Evolutionary conservation across 1,140 invertebrate genomes (phyloP), one percentile per base, ranked within the genome.

Genomic region (Pinna nobilis): DNA sequence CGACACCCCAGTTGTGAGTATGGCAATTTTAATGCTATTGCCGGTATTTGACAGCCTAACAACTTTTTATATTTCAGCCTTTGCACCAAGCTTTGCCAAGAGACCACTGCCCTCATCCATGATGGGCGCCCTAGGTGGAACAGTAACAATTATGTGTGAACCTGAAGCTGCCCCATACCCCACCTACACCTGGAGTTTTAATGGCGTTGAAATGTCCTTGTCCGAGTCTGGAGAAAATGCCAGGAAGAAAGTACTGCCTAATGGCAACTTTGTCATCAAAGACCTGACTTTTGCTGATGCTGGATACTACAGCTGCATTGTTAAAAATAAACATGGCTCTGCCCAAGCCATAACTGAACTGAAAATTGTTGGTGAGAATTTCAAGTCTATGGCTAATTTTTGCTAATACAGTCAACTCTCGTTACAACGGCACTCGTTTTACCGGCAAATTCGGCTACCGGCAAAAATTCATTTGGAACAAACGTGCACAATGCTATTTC

Each of bases 121-220:
- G 18, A 96, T 96, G 89, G 96, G 95, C 0, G 94, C 95, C 3
- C 94, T 97, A 88, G 93, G 93, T 72, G 95, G 96, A 44, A 98
- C 98, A 88, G 93, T 96, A 0, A 98, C 97, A 0, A 94, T 99
- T 63, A 91, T 92, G 55, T 99, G 97, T 88, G 93, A 95, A 81
- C 97, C 97, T 0, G 97, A 99, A 90, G 97, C 96, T 18, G 96
- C 97, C 3, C 97, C 97, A 2, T 92, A 91, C 78, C 96, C 97
- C 0, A 53, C n/a, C 18, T 70, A 81, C 60, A 91, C 93, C 47
- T 99, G 97, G 97, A 94, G 94, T 84, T 96, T 97, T 88, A 94
- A 98, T 90, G 95, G 94, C 20, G 93, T 93, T 82, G 89, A 94
- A 3, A 92, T 98, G 61, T 95, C 88, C 57, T 85, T 79, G 3